Conservation (phyloP, 30 jellyfish, hydroid and myxozoan genomes). For the Haliclystus octoradiatus region DNA sequence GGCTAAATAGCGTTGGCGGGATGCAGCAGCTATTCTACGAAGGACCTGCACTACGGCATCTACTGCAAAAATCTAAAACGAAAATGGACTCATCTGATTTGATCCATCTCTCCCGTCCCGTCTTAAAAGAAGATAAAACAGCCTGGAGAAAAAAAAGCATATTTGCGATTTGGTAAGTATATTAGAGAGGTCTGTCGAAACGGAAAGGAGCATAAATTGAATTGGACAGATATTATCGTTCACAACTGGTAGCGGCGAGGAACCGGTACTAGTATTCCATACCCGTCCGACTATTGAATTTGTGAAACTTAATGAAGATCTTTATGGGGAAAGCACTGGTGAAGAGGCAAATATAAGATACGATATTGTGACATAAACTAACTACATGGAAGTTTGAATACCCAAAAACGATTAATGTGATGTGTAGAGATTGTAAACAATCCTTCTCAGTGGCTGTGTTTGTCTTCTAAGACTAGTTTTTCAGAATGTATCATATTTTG, state of each 20-base stretch:
- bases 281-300: constrained; percentile 8
- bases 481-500: too few species aligned
- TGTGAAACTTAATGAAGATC: too few species aligned
- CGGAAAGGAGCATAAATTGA: not conserved
- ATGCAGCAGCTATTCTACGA: constrained; percentile 11
- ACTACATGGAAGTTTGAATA: too few species aligned
- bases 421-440: too few species aligned
- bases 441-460: too few species aligned
- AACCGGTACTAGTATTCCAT: constrained; percentile 16
- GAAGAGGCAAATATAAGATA: too few species aligned
- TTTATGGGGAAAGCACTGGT: too few species aligned
- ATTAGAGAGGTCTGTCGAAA: constrained; percentile 14
- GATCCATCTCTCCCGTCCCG: too few species aligned
- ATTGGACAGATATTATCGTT: constrained; percentile 9
- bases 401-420: too few species aligned
- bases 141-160: constrained; percentile 15
- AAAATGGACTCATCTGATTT: constrained; percentile 10
- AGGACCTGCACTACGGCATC: constrained; percentile 13
- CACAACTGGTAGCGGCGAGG: constrained; percentile 15
- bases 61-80: constrained; percentile 10
- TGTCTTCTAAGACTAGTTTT: too few species aligned
- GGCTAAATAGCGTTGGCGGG: constrained; percentile 17
- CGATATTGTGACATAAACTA: too few species aligned
- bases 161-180: constrained; percentile 8
- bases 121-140: too few species aligned